phyloP scores from a whole-genome alignment of 2,888 invertebrate genomes.

The Apodemia mormo region DNA sequence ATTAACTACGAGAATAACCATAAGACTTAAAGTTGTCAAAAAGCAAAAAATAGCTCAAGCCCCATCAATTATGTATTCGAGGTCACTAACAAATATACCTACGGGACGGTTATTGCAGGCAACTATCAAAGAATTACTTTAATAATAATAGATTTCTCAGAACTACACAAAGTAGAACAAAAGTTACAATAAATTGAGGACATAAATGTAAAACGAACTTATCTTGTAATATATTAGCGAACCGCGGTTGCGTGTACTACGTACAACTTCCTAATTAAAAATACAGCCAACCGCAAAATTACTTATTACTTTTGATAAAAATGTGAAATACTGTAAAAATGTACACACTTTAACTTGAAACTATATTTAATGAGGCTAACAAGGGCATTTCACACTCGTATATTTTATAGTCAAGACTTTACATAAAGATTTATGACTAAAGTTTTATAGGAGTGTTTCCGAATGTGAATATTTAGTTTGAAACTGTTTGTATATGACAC shows the following conservation, averaged over 20 bases:
- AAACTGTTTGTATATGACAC: no score
- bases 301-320: conserved; percentile 10
- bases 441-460: no score
- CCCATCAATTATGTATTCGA: no score
- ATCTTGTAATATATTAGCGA: conserved; percentile 16
- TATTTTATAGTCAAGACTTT: not conserved
- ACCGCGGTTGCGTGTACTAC: not conserved
- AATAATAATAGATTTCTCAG: not conserved
- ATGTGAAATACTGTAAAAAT: conserved; percentile 1
- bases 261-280: conserved; percentile 7
- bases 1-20: no score
- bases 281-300: conserved; percentile 7
- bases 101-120: no score
- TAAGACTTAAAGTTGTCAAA: no score
- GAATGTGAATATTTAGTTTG: no score
- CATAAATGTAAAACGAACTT: conserved; percentile 2
- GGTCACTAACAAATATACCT: no score
- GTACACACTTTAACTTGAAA: not conserved
- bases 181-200: not conserved
- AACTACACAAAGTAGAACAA: conserved; percentile 1
- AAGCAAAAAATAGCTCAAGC: no score
- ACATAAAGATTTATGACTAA: no score
- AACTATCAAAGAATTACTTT: no score
- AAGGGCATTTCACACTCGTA: not conserved
- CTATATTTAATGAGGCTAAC: not conserved